phyloP scores from a whole-genome alignment of 2,888 invertebrate genomes.

The Neoscelio sp. region DNA sequence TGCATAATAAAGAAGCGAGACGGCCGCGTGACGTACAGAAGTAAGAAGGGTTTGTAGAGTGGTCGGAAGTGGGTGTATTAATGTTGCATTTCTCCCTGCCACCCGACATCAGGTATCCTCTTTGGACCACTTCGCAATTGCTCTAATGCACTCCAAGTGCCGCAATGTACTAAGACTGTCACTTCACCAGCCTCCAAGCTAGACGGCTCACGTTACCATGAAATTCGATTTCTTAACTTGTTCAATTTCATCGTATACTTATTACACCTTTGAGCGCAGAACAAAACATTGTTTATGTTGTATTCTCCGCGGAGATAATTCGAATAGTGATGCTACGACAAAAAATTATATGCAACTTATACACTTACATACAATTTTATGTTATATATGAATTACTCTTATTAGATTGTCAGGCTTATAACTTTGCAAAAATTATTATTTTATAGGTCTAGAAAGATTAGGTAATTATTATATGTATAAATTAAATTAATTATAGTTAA shows the following conservation, averaged over 20 bases:
- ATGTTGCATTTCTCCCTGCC: conserved; percentile 74
- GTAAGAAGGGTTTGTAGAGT: conserved; percentile 66
- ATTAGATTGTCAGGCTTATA: too few relatives aligned
- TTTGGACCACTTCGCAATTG: conserved; percentile 75
- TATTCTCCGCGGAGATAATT: conserved; percentile 1
- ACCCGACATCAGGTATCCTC: conserved; percentile 74
- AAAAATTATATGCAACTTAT: too few relatives aligned
- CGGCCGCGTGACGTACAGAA: conserved; percentile 70
- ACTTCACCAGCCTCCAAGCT: conserved; percentile 62
- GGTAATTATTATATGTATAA: too few relatives aligned
- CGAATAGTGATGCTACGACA: conserved; percentile 20
- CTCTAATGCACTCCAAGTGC: conserved; percentile 75
- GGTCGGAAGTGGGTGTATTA: conserved; percentile 73
- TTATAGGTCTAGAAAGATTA: too few relatives aligned
- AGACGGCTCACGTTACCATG: conserved; percentile 63
- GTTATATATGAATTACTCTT: too few relatives aligned
- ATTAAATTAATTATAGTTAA: too few relatives aligned
- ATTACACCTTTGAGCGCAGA: conserved; percentile 48
- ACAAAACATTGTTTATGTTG: conserved; percentile 55
- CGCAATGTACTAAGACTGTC: conserved; percentile 70
- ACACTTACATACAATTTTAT: too few relatives aligned
- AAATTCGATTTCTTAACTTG: conserved; percentile 67
- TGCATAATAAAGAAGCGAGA: conserved; percentile 72
- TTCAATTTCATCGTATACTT: conserved; percentile 67
- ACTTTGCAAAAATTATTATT: too few relatives aligned